A percentile compares a stretch with the other conserved stretches of the same genome.
Evolutionary conservation across 2,888 invertebrate species (phyloP).

Genomic region (Hypomecis atomaria): DNA sequence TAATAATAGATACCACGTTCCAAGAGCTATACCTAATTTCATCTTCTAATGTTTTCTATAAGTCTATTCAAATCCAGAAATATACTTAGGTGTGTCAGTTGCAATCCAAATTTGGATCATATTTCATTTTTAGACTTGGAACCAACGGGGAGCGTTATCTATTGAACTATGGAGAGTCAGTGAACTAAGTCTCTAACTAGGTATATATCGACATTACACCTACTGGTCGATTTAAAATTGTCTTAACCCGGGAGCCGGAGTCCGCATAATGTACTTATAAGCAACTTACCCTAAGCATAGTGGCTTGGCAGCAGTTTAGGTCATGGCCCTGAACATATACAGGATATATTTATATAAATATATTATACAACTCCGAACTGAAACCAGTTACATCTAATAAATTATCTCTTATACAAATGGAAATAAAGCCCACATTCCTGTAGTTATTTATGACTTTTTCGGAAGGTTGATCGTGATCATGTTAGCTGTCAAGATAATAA

Average conservation of each 20-base stretch:
- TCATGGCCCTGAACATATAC: constrained; percentile 58
- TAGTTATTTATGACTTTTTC: neutral
- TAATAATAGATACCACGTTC: no score
- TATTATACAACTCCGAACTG: neutral
- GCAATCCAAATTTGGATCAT: no score
- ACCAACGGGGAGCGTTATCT: no score
- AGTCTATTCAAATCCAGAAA: no score
- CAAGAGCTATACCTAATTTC: no score
- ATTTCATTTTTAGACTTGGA: no score
- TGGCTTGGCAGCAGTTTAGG: constrained; percentile 55
- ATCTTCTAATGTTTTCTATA: no score
- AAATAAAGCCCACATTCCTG: constrained; percentile 2
- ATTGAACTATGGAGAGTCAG: no score
- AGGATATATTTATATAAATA: constrained; percentile 33
- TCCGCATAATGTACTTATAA: neutral
- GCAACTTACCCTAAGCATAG: constrained; percentile 44
- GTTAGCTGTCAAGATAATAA: constrained; percentile 19
- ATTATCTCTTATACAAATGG: neutral
- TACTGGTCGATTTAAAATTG: neutral
- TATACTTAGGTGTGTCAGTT: no score
- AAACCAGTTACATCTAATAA: neutral
- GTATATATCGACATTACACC: no score
- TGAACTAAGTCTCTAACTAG: neutral
- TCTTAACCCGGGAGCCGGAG: neutral
- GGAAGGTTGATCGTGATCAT: constrained; percentile 10